Percentiles rank a stretch among this genome's conserved stretches.
phyloP scores from a whole-genome alignment of 2,797 vertebrate species.

The Pachyuromys duprasi region DNA sequence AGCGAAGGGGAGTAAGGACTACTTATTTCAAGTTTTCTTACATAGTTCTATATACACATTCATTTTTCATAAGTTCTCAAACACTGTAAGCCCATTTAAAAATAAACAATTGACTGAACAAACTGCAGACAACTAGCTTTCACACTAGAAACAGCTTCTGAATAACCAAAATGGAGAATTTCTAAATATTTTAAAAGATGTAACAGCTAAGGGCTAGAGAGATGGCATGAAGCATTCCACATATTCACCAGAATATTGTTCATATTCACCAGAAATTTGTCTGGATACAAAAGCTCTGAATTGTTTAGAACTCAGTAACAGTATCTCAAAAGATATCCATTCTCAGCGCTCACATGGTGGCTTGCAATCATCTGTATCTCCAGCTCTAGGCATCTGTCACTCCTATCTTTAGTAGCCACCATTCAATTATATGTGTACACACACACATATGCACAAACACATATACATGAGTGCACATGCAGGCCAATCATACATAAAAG shows the following conservation, averaged over 20 bases:
- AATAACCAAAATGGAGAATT: conserved; percentile 23
- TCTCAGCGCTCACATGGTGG: not conserved
- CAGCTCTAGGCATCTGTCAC: not conserved
- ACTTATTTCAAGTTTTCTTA: not conserved
- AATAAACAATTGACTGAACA: not conserved
- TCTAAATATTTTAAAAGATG: conserved; percentile 22
- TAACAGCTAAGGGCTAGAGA: not conserved
- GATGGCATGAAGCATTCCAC: not conserved
- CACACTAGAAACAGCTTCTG: not conserved
- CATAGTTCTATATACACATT: not conserved
- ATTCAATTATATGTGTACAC: not conserved
- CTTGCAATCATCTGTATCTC: not conserved
- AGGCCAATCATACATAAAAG: not conserved
- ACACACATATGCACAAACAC: no score
- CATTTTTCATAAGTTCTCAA: conserved; percentile 49
- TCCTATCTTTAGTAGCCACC: not conserved
- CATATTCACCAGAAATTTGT: conserved; percentile 92
- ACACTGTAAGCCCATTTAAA: not conserved
- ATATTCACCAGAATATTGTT: conserved; percentile 83
- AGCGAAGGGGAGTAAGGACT: not conserved
- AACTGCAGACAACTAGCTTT: conserved; percentile 5
- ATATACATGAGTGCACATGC: no score
- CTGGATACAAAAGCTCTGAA: conserved; percentile 93
- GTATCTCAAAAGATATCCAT: conserved; percentile 88
- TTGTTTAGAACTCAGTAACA: conserved; percentile 91